These are phyloP conservation scores for Liasis olivaceus DNA, from an alignment of 2,797 vertebrate genomes.

Conservation along the genomic window DNA sequence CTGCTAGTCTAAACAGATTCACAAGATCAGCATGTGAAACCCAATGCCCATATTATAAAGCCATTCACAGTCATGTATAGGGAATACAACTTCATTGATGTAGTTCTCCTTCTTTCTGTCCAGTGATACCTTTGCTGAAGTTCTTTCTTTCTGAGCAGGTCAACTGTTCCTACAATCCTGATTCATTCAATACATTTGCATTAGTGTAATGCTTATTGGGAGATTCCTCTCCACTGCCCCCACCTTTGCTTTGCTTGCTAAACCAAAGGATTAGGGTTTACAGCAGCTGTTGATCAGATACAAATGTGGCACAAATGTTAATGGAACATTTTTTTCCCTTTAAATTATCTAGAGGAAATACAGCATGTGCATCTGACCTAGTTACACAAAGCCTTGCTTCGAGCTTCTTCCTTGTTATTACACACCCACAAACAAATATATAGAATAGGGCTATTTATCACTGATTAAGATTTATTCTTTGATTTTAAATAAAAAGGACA, in stretches of 20 bases:
- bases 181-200: background rate
- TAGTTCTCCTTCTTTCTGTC: background rate
- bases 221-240: background rate
- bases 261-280: background rate
- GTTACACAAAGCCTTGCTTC: background rate
- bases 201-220: background rate
- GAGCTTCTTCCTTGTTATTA: background rate
- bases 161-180: background rate
- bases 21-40: background rate
- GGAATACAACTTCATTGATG: background rate
- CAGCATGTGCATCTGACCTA: background rate
- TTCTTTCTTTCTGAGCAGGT: background rate
- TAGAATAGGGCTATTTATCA: background rate
- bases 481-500: background rate
- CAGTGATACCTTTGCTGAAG: background rate
- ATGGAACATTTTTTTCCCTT: background rate
- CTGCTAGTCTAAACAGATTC: background rate
- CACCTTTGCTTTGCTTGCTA: background rate
- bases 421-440: background rate
- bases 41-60: background rate
- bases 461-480: constrained; percentile 27
- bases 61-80: background rate
- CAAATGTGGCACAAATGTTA: background rate
- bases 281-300: constrained; percentile 15
- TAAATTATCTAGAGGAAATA: constrained; percentile 4